Base-by-base conservation (phyloP, 2,888 invertebrate genomes). In the Lithophane socia region DNA sequence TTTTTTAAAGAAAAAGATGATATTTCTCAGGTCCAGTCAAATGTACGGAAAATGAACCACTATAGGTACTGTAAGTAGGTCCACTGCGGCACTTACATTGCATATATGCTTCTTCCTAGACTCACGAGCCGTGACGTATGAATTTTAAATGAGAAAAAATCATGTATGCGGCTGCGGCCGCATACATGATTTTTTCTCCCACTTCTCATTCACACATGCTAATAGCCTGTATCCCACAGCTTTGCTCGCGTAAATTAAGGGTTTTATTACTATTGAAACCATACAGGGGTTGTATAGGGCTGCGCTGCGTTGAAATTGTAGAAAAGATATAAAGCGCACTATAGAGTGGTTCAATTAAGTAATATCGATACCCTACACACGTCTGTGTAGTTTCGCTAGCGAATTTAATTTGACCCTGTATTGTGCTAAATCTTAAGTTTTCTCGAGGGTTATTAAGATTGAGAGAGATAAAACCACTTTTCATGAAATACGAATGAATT, bases 171-270 rank as follows among this genome's bases (percentile, higher is more conserved):
- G n/a, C n/a, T 52, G 52, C 49, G 52, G 37, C 29, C 60, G 75
- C 76, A 73, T 84, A 44, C 72, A 54, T 84, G 21, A 72, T 84
- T 80, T 75, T 80, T 71, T 63, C 72, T 16, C 10, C 69, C 63
- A 73, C 58, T 75, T 63, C 49, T 37, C 49, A 66, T 80, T 70
- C 44, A 42, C 60, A 75, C 73, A 73, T 80, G 68, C 18, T 84
- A 79, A 83, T 70, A 70, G 60, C 68, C 21, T 61, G 42, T 58
- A 24, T 61, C 63, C 10, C 5, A 52, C 56, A 61, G 24, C 44
- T 76, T 67, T 63, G 37, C 70, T 71, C 12, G 29, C 47, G 63
- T 80, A 49, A 60, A 60, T 75, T 64, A 69, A 75, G 44, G 82
- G 58, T n/a, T 54, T 74, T 75, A 75, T 79, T 58, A 81, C 52